These are phyloP conservation scores for Euzetes globulus DNA, from an alignment of 2,888 invertebrate species.

Conservation along the genomic window DNA sequence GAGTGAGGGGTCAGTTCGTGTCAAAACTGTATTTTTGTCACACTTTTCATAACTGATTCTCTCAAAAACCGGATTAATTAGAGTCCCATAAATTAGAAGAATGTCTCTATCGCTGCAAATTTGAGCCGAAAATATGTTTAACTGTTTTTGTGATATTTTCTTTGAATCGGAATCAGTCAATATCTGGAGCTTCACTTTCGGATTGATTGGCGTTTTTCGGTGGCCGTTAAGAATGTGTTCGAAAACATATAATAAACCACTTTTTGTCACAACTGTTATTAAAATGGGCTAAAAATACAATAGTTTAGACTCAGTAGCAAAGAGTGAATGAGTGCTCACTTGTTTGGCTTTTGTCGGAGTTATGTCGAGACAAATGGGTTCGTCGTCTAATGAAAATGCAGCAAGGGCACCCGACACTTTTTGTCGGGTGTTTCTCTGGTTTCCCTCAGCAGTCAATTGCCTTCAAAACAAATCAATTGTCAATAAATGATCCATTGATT, in stretches of 20 bases:
- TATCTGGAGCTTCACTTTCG: conserved; percentile 17
- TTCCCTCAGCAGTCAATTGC: conserved; percentile 33
- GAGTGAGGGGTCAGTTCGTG: neutral
- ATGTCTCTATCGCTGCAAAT: neutral
- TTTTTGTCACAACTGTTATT: conserved; percentile 59
- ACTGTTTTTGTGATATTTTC: neutral
- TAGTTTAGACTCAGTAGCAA: neutral
- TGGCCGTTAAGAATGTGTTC: conserved; percentile 64
- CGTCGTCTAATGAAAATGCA: conserved; percentile 43
- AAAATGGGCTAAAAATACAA: conserved; percentile 39
- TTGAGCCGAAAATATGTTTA: conserved; percentile 1
- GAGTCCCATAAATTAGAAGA: conserved; percentile 11
- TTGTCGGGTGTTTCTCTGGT: neutral
- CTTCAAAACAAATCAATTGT: conserved; percentile 37
- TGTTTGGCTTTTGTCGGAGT: conserved; percentile 37
- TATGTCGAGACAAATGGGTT: conserved; percentile 42
- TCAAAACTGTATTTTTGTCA: neutral
- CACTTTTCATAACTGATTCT: conserved; percentile 14
- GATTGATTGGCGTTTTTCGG: neutral
- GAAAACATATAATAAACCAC: conserved; percentile 71
- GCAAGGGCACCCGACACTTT: conserved; percentile 41
- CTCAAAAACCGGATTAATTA: conserved; percentile 20
- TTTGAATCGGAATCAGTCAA: neutral
- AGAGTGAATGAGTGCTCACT: conserved; percentile 30
- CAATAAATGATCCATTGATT: neutral